phyloP scores from a whole-genome alignment of 1,140 invertebrate genomes.

The Tetranychus urticae region DNA sequence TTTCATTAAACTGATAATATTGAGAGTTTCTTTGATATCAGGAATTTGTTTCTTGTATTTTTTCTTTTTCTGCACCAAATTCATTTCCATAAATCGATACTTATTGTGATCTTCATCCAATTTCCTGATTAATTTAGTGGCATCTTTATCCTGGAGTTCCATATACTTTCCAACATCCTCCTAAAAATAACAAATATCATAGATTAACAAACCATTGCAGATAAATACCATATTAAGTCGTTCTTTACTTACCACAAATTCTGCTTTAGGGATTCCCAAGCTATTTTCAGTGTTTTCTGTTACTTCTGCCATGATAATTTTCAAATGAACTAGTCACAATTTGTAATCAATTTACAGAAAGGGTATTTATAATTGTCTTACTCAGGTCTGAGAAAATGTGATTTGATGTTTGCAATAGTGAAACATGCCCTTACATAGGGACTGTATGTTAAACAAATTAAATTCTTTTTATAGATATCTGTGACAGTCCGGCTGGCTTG shows the following conservation, averaged over 20 bases:
- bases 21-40: conserved; percentile 66
- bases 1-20: conserved; percentile 72
- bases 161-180: conserved; percentile 89
- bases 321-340: too few species aligned
- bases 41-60: conserved; percentile 66
- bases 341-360: too few species aligned
- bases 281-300: conserved; percentile 3
- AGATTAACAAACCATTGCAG: not conserved
- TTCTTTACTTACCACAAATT: conserved; percentile 13
- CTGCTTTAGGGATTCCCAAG: conserved; percentile 12
- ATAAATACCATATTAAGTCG: too few species aligned
- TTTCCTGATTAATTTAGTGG: conserved; percentile 53
- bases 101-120: conserved; percentile 79
- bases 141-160: conserved; percentile 50
- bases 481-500: too few species aligned
- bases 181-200: conserved; percentile 27
- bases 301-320: too few species aligned
- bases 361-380: too few species aligned
- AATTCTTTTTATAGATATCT: too few species aligned
- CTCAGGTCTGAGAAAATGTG: too few species aligned
- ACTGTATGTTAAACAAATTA: too few species aligned
- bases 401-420: too few species aligned
- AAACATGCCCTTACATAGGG: too few species aligned
- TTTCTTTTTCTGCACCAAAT: conserved; percentile 52
- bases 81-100: conserved; percentile 91